Percentiles rank a stretch among this genome's conserved stretches.
These are phyloP conservation scores for Drepana arcuata DNA, from an alignment of 1,140 invertebrate species.

Conservation along the genomic window DNA sequence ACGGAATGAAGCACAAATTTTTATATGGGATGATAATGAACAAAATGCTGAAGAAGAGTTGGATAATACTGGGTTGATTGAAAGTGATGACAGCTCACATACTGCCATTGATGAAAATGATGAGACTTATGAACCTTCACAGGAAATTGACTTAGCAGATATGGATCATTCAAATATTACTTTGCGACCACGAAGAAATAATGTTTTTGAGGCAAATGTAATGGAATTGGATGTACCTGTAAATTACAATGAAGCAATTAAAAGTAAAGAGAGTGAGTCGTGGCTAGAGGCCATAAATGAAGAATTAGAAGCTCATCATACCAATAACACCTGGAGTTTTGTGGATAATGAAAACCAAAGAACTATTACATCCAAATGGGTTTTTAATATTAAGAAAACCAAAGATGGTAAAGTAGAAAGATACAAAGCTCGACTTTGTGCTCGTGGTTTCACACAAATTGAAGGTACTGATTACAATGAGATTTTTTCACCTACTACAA, in stretches of 20 bases:
- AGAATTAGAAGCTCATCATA: slow-evolving; percentile 11
- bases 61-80: neutral
- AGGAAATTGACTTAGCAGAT: neutral
- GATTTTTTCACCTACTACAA: slow-evolving; percentile 48
- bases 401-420: slow-evolving; percentile 2
- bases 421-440: slow-evolving; percentile 15
- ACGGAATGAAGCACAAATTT: slow-evolving; percentile 14
- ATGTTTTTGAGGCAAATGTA: slow-evolving; percentile 3
- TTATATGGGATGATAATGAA: slow-evolving; percentile 7
- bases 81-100: slow-evolving; percentile 3
- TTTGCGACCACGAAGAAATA: slow-evolving; percentile 5
- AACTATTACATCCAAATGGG: slow-evolving; percentile 17
- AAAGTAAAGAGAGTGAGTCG: slow-evolving; percentile 2
- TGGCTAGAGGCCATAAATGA: slow-evolving; percentile 12
- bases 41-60: neutral
- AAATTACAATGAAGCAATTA: slow-evolving; percentile 9
- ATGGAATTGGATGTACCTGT: slow-evolving; percentile 3
- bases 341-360: slow-evolving; percentile 7
- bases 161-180: neutral
- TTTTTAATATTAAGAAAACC: slow-evolving; percentile 13
- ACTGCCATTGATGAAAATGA: slow-evolving; percentile 6
- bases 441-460: slow-evolving; percentile 20
- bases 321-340: slow-evolving; percentile 21
- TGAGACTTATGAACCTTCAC: slow-evolving; percentile 6
- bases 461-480: slow-evolving; percentile 55